Percentiles rank a stretch among this genome's conserved stretches.
Conservation (phyloP, 2,888 invertebrate genomes). For the Agonum fuliginosum region DNA sequence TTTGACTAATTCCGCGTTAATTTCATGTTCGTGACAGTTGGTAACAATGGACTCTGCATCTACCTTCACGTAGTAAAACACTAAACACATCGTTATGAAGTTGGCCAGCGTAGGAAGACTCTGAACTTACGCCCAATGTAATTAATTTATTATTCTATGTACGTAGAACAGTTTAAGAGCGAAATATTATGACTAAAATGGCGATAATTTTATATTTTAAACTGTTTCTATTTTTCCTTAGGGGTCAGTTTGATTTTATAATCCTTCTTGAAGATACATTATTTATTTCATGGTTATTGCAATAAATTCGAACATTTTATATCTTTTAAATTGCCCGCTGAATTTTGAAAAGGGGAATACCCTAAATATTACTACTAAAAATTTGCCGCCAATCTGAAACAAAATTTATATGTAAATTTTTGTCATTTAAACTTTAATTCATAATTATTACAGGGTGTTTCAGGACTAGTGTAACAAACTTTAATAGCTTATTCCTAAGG, state of each 20-base stretch:
- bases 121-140: conserved; percentile 15
- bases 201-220: conserved; percentile 17
- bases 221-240: not conserved
- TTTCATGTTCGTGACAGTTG: conserved; percentile 39
- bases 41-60: conserved; percentile 2
- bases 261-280: not conserved
- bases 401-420: not conserved
- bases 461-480: too few species aligned
- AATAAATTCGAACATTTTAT: not conserved
- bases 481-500: too few species aligned
- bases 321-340: not conserved
- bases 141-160: conserved; percentile 28
- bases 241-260: not conserved
- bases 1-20: conserved; percentile 48
- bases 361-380: not conserved
- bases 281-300: not conserved
- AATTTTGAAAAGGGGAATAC: not conserved
- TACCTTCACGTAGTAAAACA: conserved; percentile 25
- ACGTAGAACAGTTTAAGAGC: conserved; percentile 7
- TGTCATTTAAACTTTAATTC: too few species aligned
- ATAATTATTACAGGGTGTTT: too few species aligned
- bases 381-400: not conserved
- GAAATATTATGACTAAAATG: conserved; percentile 9
- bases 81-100: conserved; percentile 16
- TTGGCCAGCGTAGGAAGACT: conserved; percentile 25